phyloP scores from a whole-genome alignment of 2,888 invertebrate species.

The Leptopilina myrica region DNA sequence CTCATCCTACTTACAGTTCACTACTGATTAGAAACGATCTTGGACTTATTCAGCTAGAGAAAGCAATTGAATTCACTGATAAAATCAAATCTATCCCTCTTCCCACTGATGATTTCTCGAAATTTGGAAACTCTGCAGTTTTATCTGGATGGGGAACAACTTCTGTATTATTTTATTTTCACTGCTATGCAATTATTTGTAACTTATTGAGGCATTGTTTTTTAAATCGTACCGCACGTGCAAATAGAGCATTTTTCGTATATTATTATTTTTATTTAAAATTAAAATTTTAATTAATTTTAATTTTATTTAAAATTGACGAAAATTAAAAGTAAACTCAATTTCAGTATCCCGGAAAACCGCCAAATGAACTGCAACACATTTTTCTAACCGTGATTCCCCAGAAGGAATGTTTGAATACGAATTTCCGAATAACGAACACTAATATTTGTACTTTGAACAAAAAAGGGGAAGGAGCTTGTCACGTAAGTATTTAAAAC shows the following conservation, averaged over 20 bases:
- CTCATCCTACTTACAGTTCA: conserved; percentile 67
- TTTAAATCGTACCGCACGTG: no score
- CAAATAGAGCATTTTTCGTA: no score
- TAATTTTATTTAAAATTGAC: no score
- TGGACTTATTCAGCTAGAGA: conserved; percentile 68
- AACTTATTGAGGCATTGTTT: background rate
- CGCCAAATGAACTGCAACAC: conserved; percentile 79
- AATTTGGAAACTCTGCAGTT: conserved; percentile 67
- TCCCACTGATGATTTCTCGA: conserved; percentile 66
- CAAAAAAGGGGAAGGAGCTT: conserved; percentile 80
- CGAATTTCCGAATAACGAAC: conserved; percentile 77
- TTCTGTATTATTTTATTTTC: conserved; percentile 55
- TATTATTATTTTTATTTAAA: no score
- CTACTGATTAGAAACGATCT: conserved; percentile 71
- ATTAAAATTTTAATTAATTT: no score
- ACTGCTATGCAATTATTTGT: background rate
- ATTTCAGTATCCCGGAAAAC: conserved; percentile 78
- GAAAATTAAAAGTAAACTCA: no score
- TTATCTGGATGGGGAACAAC: conserved; percentile 75
- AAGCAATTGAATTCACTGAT: conserved; percentile 67
- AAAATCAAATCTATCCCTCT: conserved; percentile 66
- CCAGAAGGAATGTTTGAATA: conserved; percentile 76
- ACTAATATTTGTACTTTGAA: conserved; percentile 81
- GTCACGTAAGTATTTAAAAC: conserved; percentile 78
- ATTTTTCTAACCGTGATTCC: conserved; percentile 78